Base-by-base conservation (phyloP, 2,113 vertebrate genomes). In the Elgaria multicarinata region DNA sequence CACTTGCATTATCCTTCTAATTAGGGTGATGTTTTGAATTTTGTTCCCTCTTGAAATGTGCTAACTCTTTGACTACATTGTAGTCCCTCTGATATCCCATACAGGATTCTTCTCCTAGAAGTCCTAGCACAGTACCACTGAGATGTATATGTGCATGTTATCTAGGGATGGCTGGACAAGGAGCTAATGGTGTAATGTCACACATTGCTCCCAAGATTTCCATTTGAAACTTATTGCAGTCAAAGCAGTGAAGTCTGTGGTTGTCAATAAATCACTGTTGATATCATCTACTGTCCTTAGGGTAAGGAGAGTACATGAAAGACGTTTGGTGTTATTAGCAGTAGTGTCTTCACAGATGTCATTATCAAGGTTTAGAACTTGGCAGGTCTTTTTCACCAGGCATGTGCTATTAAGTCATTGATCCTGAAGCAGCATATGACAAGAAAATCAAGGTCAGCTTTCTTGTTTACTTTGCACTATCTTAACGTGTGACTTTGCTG, bases 321-420 rank as follows among this genome's bases (percentile, higher is more conserved):
- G 0, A 0, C 69, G 3, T n/a, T 24, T 4, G 2, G 1, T 44
- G 0, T 16, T 18, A 0, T 3, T 55, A 1, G 1, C 39, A 50
- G 20, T 42, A 50, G 10, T 4, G 4, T 33, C 0, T 39, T 76
- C 69, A 44, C 78, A 81, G 71, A 39, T 16, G 66, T 36, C 46
- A 42, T 42, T 31, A 36, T 26, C 33, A n/a, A 33, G 46, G 16
- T 53, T 62, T 78, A 53, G n/a, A 55, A 87, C 14, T 81, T 78
- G 64, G 53, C 44, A 72, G 9, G 46, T 50, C 16, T 14, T 80
- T 28, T 39, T 33, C 50, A 12, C 33, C 44, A 75, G 31, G 28
- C 90, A 46, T 55, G 79, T 14, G 71, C 90, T 79, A n/a, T 71
- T 53, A 22, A 39, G 26, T 22, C 46, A 44, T 71, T 36, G 50